Percentiles rank a stretch among this genome's conserved stretches.
These are phyloP conservation scores for Polymixis flavicincta DNA, from an alignment of 2,888 invertebrate genomes.

Conservation along the genomic window DNA sequence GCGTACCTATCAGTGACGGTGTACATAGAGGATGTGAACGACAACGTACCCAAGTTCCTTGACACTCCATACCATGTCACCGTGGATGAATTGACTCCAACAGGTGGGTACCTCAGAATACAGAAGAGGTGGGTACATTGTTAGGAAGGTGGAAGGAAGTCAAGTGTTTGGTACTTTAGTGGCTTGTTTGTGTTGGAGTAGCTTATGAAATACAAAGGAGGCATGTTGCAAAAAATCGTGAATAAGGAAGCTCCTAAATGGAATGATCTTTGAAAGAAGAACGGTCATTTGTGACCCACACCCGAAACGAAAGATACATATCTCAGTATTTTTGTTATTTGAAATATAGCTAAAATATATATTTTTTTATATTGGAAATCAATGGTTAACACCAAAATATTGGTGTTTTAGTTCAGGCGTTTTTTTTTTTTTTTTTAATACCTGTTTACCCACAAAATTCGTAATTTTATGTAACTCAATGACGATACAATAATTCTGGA, in stretches of 20 bases:
- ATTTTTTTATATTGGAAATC: too few species aligned
- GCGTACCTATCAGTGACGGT: slow-evolving; percentile 96
- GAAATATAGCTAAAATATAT: too few species aligned
- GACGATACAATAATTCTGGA: too few species aligned
- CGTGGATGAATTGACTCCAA: slow-evolving; percentile 95
- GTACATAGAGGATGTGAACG: slow-evolving; percentile 97
- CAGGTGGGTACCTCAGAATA: slow-evolving; percentile 91
- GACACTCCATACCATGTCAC: slow-evolving; percentile 95
- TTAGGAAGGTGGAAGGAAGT: not conserved
- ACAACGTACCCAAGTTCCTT: slow-evolving; percentile 94
- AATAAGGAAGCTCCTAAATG: not conserved
- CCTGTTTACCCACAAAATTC: too few species aligned
- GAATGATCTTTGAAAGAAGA: not conserved
- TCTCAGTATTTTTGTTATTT: too few species aligned
- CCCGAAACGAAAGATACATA: too few species aligned
- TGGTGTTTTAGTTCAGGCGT: too few species aligned
- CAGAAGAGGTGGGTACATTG: slow-evolving; percentile 88
- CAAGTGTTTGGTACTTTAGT: slow-evolving; percentile 3
- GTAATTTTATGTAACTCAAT: too few species aligned
- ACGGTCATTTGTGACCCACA: too few species aligned
- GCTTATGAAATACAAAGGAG: not conserved
- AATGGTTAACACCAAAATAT: too few species aligned
- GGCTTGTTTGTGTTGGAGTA: slow-evolving; percentile 2
- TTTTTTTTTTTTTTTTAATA: too few species aligned
- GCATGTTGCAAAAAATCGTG: not conserved